Base-by-base conservation (phyloP, 30 jellyfish, hydroid and myxozoan genomes). In the Phacellophora camtschatica region DNA sequence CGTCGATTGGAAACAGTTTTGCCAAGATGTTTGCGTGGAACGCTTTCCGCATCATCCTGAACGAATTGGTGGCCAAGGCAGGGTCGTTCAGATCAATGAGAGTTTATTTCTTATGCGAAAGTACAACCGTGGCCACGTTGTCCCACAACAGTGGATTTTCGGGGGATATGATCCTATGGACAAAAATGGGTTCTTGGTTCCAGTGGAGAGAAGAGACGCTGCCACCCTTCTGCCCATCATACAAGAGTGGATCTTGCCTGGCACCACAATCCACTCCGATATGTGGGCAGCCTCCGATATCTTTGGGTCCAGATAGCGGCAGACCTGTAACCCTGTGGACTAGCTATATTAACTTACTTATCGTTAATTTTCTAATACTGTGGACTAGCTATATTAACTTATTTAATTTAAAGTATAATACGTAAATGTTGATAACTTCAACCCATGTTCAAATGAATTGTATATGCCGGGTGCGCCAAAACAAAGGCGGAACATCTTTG, bases 141-240 rank as follows among this genome's bases (percentile, higher is more conserved):
- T 56, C 15, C 23, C 39, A 25, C 68, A 77, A 31, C 87, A 74
- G 72, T 74, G 80, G 87, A 74, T 74, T 11, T 30, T 74, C 22
- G 87, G 87, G 4, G 66, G 69, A 8, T 77, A 77, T 27, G 85
- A 77, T 2, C 35, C 41, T 20, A 70, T 35, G 42, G 35, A 42
- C 16, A 77, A 77, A 36, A 19, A 16, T 1, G 89, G 89, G 46
- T 59, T 77, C 66, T 85, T 56, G 46, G 65, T 77, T 0, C 84
- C 89, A 4, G 89, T 80, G 8, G 78, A 81, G 18, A 35, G 74
- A 28, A 56, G 86, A 27, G 91, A 80, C 31, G 61, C 88, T 1
- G 87, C 87, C 20, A 80, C 91, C 23, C 73, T 80, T 20, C 77
- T 77, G 16, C 89, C 89, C 3, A 37, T 50, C 57, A 74, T 55